These are phyloP conservation scores for Petrocephalus microphthalmus DNA, from an alignment of 2,113 vertebrate genomes.

Conservation along the genomic window DNA sequence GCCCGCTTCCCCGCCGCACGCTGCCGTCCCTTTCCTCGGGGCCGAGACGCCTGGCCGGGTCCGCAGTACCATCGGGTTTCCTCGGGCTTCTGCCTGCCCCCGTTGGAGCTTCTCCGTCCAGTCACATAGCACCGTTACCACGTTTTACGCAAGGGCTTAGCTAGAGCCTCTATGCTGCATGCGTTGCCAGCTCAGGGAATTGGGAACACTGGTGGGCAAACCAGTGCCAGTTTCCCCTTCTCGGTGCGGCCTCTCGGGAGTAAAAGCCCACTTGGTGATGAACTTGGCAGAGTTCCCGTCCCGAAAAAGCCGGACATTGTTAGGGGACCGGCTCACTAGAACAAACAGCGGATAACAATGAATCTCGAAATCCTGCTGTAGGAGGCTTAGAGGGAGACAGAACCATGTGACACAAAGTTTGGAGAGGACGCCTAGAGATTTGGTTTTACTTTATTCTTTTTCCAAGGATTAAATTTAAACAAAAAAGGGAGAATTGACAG, in stretches of 20 bases:
- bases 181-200: neutral
- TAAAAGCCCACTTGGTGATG: neutral
- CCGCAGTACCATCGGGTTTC: neutral
- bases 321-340: neutral
- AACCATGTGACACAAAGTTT: neutral
- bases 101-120: neutral
- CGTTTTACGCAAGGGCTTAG: neutral
- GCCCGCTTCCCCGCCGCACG: neutral
- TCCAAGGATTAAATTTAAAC: constrained; percentile 3
- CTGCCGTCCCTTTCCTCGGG: neutral
- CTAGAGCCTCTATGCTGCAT: neutral
- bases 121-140: neutral
- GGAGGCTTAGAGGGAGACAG: neutral
- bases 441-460: constrained; percentile 3
- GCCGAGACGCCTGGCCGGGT: neutral
- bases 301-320: neutral
- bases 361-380: neutral
- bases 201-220: neutral
- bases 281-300: neutral
- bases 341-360: neutral
- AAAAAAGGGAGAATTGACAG: neutral
- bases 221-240: neutral
- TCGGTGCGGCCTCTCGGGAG: neutral
- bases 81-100: neutral
- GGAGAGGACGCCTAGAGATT: neutral